A percentile compares a stretch with the other conserved stretches of the same genome.
phyloP scores from a whole-genome alignment of 2,888 invertebrate genomes.

The Diachrysia chrysitis region DNA sequence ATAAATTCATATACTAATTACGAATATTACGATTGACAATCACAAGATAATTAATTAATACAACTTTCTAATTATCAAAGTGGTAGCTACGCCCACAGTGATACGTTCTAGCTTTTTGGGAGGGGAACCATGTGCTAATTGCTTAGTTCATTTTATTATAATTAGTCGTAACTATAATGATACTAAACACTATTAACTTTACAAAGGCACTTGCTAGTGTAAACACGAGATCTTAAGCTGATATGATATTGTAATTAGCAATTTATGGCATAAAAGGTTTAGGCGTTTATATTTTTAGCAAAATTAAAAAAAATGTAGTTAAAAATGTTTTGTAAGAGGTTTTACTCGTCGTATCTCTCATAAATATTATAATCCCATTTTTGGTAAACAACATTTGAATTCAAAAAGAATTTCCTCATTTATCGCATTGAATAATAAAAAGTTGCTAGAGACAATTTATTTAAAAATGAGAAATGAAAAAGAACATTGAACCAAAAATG shows the following conservation, averaged over 20 bases:
- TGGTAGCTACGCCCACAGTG: background rate
- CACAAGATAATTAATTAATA: constrained; percentile 21
- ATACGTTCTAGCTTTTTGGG: background rate
- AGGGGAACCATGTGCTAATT: too few relatives aligned
- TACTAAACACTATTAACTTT: too few relatives aligned
- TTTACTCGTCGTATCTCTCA: background rate
- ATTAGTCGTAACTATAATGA: too few relatives aligned
- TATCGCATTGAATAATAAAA: constrained; percentile 16
- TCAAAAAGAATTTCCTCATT: constrained; percentile 9
- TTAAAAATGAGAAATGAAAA: constrained; percentile 21
- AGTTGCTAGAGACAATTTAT: constrained; percentile 13
- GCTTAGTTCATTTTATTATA: too few relatives aligned
- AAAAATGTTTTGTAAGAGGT: background rate
- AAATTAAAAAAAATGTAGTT: background rate
- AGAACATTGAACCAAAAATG: background rate
- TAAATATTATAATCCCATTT: background rate
- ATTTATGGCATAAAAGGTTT: background rate
- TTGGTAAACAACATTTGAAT: background rate
- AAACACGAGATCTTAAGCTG: too few relatives aligned
- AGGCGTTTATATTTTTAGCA: background rate
- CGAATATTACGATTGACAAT: background rate
- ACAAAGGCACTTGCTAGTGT: too few relatives aligned
- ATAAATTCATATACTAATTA: constrained; percentile 10
- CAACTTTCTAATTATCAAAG: constrained; percentile 20
- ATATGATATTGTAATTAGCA: too few relatives aligned